Evolutionary conservation across 2,797 vertebrate species (phyloP), one percentile per base, ranked within the genome.

Genomic region (Dallia pectoralis): DNA sequence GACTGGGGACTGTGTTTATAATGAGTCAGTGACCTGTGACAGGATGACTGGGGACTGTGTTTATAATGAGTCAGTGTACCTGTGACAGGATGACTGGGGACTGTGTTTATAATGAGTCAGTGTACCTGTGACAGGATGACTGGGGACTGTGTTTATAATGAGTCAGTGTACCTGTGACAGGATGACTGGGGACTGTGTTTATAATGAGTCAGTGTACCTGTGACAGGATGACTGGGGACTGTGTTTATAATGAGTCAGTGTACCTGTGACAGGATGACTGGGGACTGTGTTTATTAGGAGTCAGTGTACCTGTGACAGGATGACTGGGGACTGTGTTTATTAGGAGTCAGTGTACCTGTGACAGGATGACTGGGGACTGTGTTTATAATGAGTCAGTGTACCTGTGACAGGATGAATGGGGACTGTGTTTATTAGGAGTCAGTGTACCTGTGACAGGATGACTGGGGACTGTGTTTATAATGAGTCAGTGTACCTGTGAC

Each of bases 81-180:
- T 3, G 68, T 89, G 36, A 84, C 91, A 0, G 89, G 75, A 25
- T 89, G 90, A 4, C 86, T 89, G 1, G 83, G 74, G 44, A 84
- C 64, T 0, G 68, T 83, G 79, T 90, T 92, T 16, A 77, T 77
- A 4, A 70, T n/a, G n/a, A n/a, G n/a, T n/a, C n/a, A n/a, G n/a
- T n/a, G n/a, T n/a, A n/a, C n/a, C n/a, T 3, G 68, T n/a, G n/a
- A n/a, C n/a, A n/a, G n/a, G n/a, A n/a, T n/a, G n/a, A n/a, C n/a
- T 29, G n/a, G 61, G 0, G 22, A 27, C 33, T 49, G 22, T 14
- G n/a, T 4, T 71, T 32, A 66, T 49, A 14, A 56, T 33, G 70
- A 69, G 62, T 74, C 27, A 22, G 40, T 73, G 69, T 56, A 63
- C 67, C n/a, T n/a, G n/a, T n/a, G n/a, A n/a, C n/a, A n/a, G n/a